Conservation (phyloP, 1,140 invertebrate genomes). For the Cotesia vestalis region DNA sequence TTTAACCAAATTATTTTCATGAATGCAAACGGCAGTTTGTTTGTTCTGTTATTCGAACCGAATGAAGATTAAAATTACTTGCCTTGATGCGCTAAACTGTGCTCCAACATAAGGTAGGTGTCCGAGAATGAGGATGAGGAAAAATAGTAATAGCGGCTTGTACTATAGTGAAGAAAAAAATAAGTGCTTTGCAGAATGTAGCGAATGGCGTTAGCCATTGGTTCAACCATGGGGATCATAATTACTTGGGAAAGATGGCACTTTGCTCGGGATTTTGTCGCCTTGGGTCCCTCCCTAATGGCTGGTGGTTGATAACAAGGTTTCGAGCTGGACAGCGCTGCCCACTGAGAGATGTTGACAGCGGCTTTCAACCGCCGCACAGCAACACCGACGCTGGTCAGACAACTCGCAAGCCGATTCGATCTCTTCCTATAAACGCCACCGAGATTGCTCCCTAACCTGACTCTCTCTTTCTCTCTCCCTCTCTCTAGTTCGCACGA, state of each 20-base stretch:
- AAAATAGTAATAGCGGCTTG: slow-evolving; percentile 20
- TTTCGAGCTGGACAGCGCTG: slow-evolving; percentile 60
- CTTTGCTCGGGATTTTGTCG: slow-evolving; percentile 65
- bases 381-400: slow-evolving; percentile 18
- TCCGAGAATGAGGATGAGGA: not conserved
- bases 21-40: too few relatives aligned
- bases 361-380: slow-evolving; percentile 62
- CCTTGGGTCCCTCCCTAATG: slow-evolving; percentile 64
- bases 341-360: slow-evolving; percentile 66
- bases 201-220: slow-evolving; percentile 51
- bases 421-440: slow-evolving; percentile 26
- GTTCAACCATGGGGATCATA: slow-evolving; percentile 48
- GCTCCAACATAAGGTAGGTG: not conserved
- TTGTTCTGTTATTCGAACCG: too few relatives aligned
- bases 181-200: slow-evolving; percentile 22
- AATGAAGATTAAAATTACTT: too few relatives aligned
- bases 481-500: not conserved
- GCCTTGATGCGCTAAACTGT: too few relatives aligned
- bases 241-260: slow-evolving; percentile 66
- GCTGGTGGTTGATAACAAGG: slow-evolving; percentile 66
- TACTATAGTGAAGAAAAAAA: slow-evolving; percentile 45
- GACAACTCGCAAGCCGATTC: slow-evolving; percentile 9
- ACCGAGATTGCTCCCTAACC: too few relatives aligned
- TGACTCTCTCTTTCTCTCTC: slow-evolving; percentile 1
- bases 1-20: too few relatives aligned